phyloP scores from a whole-genome alignment of 1,140 invertebrate genomes.

The Drosophila bocqueti region DNA sequence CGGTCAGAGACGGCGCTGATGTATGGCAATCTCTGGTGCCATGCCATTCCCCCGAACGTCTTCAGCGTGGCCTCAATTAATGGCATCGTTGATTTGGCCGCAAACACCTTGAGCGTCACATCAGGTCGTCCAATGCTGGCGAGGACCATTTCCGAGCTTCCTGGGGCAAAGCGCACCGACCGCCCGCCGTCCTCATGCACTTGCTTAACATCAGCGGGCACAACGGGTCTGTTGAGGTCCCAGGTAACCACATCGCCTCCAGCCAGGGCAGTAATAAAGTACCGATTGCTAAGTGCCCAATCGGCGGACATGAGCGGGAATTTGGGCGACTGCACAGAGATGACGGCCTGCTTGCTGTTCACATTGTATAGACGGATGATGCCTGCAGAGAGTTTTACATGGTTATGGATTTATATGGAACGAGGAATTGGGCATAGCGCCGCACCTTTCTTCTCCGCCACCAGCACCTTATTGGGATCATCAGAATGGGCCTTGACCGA shows the following conservation, averaged over 20 bases:
- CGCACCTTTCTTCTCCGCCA: constrained; percentile 90
- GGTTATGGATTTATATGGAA: accelerated
- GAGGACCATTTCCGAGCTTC: constrained; percentile 86
- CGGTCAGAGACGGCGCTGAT: constrained; percentile 88
- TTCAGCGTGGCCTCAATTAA: constrained; percentile 86
- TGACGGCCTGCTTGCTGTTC: constrained; percentile 88
- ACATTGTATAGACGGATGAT: constrained; percentile 91
- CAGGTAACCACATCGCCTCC: constrained; percentile 88
- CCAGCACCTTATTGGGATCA: constrained; percentile 90
- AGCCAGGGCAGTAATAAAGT: constrained; percentile 88
- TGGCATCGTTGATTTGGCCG: constrained; percentile 86
- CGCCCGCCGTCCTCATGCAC: constrained; percentile 88
- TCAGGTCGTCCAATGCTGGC: constrained; percentile 88
- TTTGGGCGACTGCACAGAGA: constrained; percentile 89
- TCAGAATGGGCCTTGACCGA: constrained; percentile 90
- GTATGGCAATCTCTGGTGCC: constrained; percentile 88
- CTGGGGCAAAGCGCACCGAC: constrained; percentile 86
- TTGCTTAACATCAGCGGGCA: constrained; percentile 86
- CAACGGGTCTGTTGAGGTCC: constrained; percentile 88
- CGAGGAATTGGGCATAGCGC: neutral
- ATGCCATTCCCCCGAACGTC: constrained; percentile 87
- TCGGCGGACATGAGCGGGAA: constrained; percentile 89
- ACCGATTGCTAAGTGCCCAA: constrained; percentile 88
- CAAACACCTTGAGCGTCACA: constrained; percentile 87
- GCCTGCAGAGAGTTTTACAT: constrained; percentile 16